Percentiles rank a stretch among this genome's conserved stretches.
Conservation (phyloP, 2,113 vertebrate species). For the Notothenia coriiceps region DNA sequence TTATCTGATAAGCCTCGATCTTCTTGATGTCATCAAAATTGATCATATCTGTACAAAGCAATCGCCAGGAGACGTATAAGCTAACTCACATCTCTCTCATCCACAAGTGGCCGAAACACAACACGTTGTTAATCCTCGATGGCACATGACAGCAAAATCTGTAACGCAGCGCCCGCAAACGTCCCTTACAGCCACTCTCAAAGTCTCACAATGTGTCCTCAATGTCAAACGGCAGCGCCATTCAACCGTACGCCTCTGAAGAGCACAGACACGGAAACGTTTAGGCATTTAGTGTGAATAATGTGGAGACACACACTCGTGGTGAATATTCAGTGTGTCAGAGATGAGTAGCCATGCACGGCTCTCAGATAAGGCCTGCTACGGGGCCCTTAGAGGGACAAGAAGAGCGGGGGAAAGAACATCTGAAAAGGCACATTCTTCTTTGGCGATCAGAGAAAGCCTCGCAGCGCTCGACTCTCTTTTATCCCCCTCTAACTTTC, state of each 20-base stretch:
- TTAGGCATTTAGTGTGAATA: conserved; percentile 72
- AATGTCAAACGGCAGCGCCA: conserved; percentile 53
- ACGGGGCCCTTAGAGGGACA: conserved; percentile 70
- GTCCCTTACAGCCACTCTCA: conserved; percentile 68
- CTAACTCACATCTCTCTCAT: conserved; percentile 47
- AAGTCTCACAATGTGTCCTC: conserved; percentile 61
- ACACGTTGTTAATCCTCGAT: conserved; percentile 33
- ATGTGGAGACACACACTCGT: conserved; percentile 48
- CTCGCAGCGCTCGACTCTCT: conserved; percentile 51
- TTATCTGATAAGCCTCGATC: neutral
- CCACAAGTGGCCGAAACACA: conserved; percentile 50
- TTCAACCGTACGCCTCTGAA: conserved; percentile 44
- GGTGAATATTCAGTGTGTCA: conserved; percentile 66
- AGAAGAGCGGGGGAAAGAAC: conserved; percentile 55
- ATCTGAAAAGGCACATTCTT: conserved; percentile 63
- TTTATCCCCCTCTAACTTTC: no score
- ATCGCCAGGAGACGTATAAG: conserved; percentile 18
- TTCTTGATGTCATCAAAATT: neutral
- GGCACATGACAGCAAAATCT: conserved; percentile 59
- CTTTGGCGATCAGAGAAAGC: conserved; percentile 56
- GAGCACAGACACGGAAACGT: conserved; percentile 50
- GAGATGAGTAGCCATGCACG: conserved; percentile 66
- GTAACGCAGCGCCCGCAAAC: conserved; percentile 48
- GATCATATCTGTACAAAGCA: conserved; percentile 14
- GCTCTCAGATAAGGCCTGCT: conserved; percentile 67